phyloP scores from a whole-genome alignment of 2,113 vertebrate species.

The Microcebus murinus region DNA sequence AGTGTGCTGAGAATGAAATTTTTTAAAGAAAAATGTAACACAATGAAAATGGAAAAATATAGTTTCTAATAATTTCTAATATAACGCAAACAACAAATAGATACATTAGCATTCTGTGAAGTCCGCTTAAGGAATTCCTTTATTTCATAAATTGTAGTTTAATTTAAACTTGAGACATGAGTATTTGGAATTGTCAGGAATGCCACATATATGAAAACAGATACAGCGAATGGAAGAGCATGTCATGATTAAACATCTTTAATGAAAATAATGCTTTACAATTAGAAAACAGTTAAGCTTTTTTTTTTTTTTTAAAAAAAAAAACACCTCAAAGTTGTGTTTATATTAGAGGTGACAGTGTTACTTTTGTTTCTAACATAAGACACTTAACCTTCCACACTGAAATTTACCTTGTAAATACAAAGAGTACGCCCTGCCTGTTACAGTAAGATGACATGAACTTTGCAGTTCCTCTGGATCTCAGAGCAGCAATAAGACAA shows the following conservation, averaged over 20 bases:
- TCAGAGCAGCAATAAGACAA: conserved; percentile 87
- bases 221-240: not conserved
- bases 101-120: not conserved
- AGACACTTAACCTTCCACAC: not conserved
- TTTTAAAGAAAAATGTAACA: not conserved
- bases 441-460: not conserved
- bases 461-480: not conserved
- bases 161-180: not conserved
- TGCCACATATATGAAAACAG: conserved; percentile 3
- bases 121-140: not conserved
- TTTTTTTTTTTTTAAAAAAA: not conserved
- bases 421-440: not conserved
- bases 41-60: conserved; percentile 14
- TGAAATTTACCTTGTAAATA: conserved; percentile 69
- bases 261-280: not conserved
- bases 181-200: not conserved
- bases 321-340: not conserved
- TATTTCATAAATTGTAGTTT: not conserved
- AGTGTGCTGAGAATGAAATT: not conserved
- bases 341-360: not conserved
- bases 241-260: not conserved
- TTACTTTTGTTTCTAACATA: not conserved
- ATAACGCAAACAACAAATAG: not conserved
- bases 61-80: not conserved
- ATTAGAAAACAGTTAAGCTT: conserved; percentile 8